These are phyloP conservation scores for Ellobium chinense DNA, from an alignment of 2,888 invertebrate genomes.

Conservation along the genomic window DNA sequence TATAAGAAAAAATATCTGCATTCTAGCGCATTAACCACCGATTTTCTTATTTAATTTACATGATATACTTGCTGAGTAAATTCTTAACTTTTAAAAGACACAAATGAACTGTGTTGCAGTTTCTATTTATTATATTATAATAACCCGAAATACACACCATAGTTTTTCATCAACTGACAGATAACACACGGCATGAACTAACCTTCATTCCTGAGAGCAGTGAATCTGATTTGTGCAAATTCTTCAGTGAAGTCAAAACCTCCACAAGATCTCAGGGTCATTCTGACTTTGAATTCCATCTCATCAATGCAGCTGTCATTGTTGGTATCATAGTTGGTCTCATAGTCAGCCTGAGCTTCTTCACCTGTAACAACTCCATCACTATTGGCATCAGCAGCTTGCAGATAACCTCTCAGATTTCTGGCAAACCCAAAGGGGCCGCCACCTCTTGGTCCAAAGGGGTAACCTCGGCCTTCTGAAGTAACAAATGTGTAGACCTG, in stretches of 20 bases:
- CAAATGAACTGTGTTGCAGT: too few relatives aligned
- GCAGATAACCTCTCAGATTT: not conserved
- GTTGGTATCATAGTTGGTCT: not conserved
- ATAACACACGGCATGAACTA: too few relatives aligned
- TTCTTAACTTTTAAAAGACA: too few relatives aligned
- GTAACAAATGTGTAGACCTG: not conserved
- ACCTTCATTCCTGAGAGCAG: not conserved
- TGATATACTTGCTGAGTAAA: too few relatives aligned
- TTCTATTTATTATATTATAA: too few relatives aligned
- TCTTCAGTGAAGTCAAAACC: not conserved
- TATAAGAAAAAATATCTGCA: too few relatives aligned
- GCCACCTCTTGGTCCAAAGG: not conserved
- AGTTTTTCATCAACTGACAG: too few relatives aligned
- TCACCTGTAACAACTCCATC: not conserved
- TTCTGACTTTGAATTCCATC: not conserved
- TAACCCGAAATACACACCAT: too few relatives aligned
- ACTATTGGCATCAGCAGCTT: not conserved
- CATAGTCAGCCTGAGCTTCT: not conserved
- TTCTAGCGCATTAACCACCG: too few relatives aligned
- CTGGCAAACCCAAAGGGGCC: not conserved
- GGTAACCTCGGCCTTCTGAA: not conserved
- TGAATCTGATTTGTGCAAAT: not conserved
- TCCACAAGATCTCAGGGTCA: not conserved
- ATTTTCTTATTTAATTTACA: too few relatives aligned
- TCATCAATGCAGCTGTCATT: not conserved